These are phyloP conservation scores for Nipponacmea schrenckii DNA, from an alignment of 2,888 invertebrate species.

Conservation along the genomic window DNA sequence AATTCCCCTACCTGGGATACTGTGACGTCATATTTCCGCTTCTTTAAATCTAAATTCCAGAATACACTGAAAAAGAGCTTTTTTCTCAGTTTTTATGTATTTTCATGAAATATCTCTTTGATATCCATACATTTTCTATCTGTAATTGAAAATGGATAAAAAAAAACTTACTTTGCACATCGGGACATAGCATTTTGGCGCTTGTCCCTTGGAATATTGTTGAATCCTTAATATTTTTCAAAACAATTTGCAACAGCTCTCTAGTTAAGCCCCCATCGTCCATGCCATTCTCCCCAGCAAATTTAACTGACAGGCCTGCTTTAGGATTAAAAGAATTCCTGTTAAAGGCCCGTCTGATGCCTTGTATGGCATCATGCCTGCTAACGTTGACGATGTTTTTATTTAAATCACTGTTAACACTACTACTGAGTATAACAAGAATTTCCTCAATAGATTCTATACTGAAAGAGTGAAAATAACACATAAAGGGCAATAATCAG, in stretches of 20 bases:
- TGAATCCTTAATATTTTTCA: neutral
- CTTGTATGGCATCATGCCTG: neutral
- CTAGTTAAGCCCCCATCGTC: neutral
- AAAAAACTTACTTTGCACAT: neutral
- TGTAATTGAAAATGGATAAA: too few relatives aligned
- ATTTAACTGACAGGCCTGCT: neutral
- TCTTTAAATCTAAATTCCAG: too few relatives aligned
- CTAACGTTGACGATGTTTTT: constrained; percentile 1
- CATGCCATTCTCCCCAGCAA: neutral
- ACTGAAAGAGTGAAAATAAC: too few relatives aligned
- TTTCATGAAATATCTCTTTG: too few relatives aligned
- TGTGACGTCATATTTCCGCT: too few relatives aligned
- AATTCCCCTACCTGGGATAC: too few relatives aligned
- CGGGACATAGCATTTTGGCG: neutral
- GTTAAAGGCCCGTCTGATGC: neutral
- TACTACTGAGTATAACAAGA: neutral
- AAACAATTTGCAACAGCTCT: neutral
- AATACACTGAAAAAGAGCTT: too few relatives aligned
- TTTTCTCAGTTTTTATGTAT: too few relatives aligned
- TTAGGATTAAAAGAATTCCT: neutral
- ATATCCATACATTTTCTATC: too few relatives aligned
- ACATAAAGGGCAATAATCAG: too few relatives aligned
- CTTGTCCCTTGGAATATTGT: neutral
- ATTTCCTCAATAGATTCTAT: too few relatives aligned
- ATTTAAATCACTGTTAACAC: neutral